Conservation (phyloP, 2,797 vertebrate species). For the Macropodus opercularis region DNA sequence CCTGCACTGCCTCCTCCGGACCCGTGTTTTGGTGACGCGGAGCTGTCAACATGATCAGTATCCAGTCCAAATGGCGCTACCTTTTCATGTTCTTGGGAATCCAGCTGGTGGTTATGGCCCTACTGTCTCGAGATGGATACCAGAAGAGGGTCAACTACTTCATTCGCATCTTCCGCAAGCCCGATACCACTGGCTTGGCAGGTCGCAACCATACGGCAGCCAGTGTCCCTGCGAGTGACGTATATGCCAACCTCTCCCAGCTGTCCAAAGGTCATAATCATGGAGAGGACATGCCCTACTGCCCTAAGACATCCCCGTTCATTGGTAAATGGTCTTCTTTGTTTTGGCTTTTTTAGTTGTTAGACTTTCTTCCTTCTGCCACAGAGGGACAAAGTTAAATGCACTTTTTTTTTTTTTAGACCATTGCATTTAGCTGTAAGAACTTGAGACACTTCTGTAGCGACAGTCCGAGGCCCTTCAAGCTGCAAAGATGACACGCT, state of each 20-base stretch:
- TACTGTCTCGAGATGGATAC: constrained; percentile 84
- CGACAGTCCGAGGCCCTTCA: too few relatives aligned
- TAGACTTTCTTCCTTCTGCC: too few relatives aligned
- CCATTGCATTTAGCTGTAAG: too few relatives aligned
- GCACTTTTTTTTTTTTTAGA: too few relatives aligned
- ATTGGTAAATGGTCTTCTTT: constrained; percentile 74
- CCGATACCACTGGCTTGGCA: constrained; percentile 13
- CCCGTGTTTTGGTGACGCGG: constrained; percentile 2
- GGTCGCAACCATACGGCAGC: constrained; percentile 67
- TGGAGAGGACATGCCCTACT: constrained; percentile 76
- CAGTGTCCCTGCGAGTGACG: constrained; percentile 51
- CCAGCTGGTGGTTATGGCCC: constrained; percentile 84
- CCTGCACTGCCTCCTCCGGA: neutral
- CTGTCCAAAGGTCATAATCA: constrained; percentile 49
- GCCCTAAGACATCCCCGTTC: constrained; percentile 80
- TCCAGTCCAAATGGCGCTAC: constrained; percentile 83
- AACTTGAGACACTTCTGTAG: too few relatives aligned
- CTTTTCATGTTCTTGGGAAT: constrained; percentile 84
- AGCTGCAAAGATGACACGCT: too few relatives aligned
- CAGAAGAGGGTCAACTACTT: constrained; percentile 82
- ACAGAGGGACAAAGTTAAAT: too few relatives aligned
- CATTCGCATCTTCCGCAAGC: constrained; percentile 82
- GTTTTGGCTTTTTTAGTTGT: too few relatives aligned
- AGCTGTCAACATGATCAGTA: constrained; percentile 61
- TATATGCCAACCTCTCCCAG: constrained; percentile 82